phyloP scores from a whole-genome alignment of 2,888 invertebrate genomes.

The Lordiphosa andalusiaca region DNA sequence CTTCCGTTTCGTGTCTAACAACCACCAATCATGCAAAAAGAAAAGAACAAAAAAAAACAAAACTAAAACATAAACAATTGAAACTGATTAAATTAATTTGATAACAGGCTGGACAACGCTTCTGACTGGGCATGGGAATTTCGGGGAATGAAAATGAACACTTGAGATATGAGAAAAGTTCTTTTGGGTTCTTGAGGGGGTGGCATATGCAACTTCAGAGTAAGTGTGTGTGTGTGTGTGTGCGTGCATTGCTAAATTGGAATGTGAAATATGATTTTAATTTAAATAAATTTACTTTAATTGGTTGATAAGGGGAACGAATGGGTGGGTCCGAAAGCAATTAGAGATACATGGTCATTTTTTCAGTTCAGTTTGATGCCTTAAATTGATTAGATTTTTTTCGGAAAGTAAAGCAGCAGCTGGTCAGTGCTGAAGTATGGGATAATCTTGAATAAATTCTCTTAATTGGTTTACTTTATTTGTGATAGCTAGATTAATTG shows the following conservation, averaged over 20 bases:
- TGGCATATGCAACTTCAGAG: constrained; percentile 34
- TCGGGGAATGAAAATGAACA: constrained; percentile 28
- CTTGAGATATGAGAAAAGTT: constrained; percentile 56
- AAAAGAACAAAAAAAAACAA: constrained; percentile 29
- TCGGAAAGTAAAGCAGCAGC: background rate
- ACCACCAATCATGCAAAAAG: constrained; percentile 68
- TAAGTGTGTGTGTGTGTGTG: constrained; percentile 16
- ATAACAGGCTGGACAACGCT: constrained; percentile 49
- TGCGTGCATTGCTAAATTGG: constrained; percentile 46
- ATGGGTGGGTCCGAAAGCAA: constrained; percentile 25
- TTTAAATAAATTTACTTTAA: constrained; percentile 52
- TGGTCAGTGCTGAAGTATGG: no score
- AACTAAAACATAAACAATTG: constrained; percentile 70
- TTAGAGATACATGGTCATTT: constrained; percentile 28
- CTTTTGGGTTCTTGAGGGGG: constrained; percentile 31
- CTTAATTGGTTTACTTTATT: background rate
- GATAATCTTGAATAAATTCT: background rate
- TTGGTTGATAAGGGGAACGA: constrained; percentile 12
- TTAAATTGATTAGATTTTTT: constrained; percentile 21
- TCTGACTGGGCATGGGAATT: constrained; percentile 9
- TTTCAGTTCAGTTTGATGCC: constrained; percentile 4
- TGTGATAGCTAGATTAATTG: no score
- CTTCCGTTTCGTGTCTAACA: constrained; percentile 59
- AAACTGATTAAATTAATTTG: constrained; percentile 75
- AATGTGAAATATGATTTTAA: constrained; percentile 51